phyloP scores from a whole-genome alignment of 35 echinoderm and acorn worm species.

The Acanthaster planci region DNA sequence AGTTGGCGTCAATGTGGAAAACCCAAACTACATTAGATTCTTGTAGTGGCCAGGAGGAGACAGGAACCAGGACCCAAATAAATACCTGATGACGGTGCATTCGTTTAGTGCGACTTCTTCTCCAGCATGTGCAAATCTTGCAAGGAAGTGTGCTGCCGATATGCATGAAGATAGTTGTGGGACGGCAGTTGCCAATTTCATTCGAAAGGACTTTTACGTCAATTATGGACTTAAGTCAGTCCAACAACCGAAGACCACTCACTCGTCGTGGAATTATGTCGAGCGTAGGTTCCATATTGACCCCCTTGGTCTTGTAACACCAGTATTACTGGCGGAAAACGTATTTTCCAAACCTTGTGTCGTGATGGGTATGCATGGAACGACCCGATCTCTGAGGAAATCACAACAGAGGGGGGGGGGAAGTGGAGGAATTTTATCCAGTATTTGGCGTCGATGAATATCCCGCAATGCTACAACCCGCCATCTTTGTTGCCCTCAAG shows the following conservation, averaged over 20 bases:
- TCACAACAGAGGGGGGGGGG: not conserved
- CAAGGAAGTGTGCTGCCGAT: conserved; percentile 34
- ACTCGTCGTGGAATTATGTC: conserved; percentile 58
- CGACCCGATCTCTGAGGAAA: not conserved
- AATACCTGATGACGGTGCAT: conserved; percentile 55
- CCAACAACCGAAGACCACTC: conserved; percentile 33
- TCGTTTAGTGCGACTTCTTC: conserved; percentile 57
- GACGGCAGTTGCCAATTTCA: conserved; percentile 30
- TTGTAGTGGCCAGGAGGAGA: conserved; percentile 61
- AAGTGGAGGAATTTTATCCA: not conserved
- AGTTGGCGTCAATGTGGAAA: conserved; percentile 28
- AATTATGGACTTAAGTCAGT: conserved; percentile 67
- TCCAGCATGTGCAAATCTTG: conserved; percentile 57
- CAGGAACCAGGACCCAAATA: not conserved
- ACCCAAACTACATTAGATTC: conserved; percentile 55
- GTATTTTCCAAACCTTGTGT: conserved; percentile 59
- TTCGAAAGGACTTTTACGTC: conserved; percentile 56
- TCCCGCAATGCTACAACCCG: conserved; percentile 64
- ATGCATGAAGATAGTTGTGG: conserved; percentile 53
- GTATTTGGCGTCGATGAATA: conserved; percentile 6
- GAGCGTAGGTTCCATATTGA: conserved; percentile 57
- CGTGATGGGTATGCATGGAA: not conserved
- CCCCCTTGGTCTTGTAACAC: conserved; percentile 51
- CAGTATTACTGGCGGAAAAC: conserved; percentile 48
- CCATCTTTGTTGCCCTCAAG: conserved; percentile 26